Evolutionary conservation across 2,797 vertebrate genomes (phyloP).

Genomic region (Muscicapa comitata): DNA sequence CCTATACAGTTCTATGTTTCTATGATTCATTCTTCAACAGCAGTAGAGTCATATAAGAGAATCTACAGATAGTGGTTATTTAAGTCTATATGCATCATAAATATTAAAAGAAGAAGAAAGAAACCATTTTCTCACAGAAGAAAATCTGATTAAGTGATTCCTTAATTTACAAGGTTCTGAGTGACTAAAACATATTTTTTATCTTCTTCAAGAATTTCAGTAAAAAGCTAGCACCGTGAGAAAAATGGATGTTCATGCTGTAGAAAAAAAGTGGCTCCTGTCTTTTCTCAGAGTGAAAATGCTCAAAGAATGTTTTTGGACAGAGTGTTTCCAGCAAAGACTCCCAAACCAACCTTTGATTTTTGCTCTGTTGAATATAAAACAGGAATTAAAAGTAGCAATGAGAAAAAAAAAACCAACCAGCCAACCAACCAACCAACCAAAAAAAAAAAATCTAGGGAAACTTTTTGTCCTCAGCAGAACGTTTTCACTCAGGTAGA

Average conservation of each 20-base stretch:
- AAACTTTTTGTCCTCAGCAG: neutral
- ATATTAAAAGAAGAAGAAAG: neutral
- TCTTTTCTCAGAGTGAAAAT: conserved; percentile 48
- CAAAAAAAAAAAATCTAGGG: neutral
- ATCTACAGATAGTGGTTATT: neutral
- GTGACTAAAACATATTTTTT: conserved; percentile 42
- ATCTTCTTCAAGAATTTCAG: conserved; percentile 46
- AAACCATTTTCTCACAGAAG: neutral
- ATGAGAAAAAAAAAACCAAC: neutral
- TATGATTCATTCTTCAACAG: neutral
- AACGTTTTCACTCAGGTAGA: neutral
- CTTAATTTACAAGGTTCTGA: conserved; percentile 39
- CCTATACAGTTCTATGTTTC: neutral
- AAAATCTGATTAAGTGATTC: neutral
- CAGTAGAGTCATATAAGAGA: neutral
- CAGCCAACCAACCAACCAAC: neutral
- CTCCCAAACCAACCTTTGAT: conserved; percentile 41
- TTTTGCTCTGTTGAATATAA: conserved; percentile 43
- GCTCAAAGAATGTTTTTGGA: conserved; percentile 63
- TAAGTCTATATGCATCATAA: neutral
- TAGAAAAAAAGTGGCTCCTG: conserved; percentile 59
- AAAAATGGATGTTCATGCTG: conserved; percentile 34
- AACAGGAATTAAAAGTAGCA: conserved; percentile 9
- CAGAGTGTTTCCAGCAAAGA: conserved; percentile 27
- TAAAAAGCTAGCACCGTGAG: conserved; percentile 9